These are phyloP conservation scores for Bradysia coprophila DNA, from an alignment of 1,140 invertebrate genomes.

Conservation along the genomic window DNA sequence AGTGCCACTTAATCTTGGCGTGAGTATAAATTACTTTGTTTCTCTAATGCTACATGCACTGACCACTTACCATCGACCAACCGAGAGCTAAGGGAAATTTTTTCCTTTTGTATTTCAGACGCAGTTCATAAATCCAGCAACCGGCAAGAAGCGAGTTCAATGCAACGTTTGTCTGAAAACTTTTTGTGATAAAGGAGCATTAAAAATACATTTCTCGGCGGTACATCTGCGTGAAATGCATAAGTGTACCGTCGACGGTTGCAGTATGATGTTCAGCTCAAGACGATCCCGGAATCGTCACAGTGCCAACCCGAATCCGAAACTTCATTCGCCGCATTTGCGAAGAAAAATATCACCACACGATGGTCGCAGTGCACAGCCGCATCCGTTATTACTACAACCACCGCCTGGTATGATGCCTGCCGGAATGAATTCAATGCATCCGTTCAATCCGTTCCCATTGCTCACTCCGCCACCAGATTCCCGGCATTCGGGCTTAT, in stretches of 20 bases:
- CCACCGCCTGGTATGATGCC: conserved; percentile 45
- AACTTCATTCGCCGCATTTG: conserved; percentile 88
- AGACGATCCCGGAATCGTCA: conserved; percentile 88
- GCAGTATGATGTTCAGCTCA: conserved; percentile 99
- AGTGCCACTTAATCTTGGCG: conserved; percentile 70
- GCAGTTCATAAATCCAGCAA: conserved; percentile 77
- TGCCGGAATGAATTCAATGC: conserved; percentile 38
- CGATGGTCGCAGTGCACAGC: conserved; percentile 72
- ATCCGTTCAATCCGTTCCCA: conserved; percentile 56
- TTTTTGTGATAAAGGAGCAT: conserved; percentile 98
- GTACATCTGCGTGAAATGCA: conserved; percentile 99
- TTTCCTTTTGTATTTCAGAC: conserved; percentile 73
- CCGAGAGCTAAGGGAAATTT: conserved; percentile 78
- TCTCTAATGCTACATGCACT: no score
- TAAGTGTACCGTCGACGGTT: conserved; percentile 95
- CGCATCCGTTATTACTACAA: conserved; percentile 58
- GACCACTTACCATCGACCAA: no score
- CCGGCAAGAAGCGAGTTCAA: conserved; percentile 91
- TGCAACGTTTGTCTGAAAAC: conserved; percentile 97
- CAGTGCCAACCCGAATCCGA: conserved; percentile 96
- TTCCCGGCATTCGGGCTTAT: conserved; percentile 37
- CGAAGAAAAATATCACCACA: conserved; percentile 83
- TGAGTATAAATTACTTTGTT: no score
- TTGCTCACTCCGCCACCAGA: conserved; percentile 54
- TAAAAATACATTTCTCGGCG: conserved; percentile 99